These are phyloP conservation scores for Trichonephila inaurata DNA, from an alignment of 1,140 invertebrate genomes.

Conservation along the genomic window DNA sequence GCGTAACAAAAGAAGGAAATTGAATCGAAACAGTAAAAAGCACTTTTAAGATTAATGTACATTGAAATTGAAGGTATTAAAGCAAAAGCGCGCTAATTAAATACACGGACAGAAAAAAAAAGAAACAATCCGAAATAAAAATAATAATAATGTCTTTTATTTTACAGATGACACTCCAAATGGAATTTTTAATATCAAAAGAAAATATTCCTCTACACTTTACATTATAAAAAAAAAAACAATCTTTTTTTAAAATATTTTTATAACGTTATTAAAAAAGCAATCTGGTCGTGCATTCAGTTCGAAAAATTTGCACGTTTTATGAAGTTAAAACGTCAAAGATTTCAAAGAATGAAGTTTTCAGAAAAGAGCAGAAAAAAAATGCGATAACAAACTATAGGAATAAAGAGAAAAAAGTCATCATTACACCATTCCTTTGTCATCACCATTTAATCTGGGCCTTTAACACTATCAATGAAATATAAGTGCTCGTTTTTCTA, in stretches of 20 bases:
- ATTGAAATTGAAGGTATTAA: neutral
- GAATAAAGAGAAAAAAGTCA: neutral
- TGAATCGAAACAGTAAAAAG: neutral
- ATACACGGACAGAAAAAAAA: neutral
- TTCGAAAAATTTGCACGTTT: neutral
- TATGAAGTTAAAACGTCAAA: neutral
- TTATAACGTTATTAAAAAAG: slow-evolving; percentile 6
- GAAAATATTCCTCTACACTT: slow-evolving; percentile 18
- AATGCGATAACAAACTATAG: neutral
- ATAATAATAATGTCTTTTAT: neutral
- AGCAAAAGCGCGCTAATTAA: neutral
- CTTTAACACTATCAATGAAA: slow-evolving; percentile 76
- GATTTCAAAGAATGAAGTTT: neutral
- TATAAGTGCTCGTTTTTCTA: slow-evolving; percentile 75
- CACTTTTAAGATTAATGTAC: neutral
- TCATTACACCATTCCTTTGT: slow-evolving; percentile 21
- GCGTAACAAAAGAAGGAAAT: neutral
- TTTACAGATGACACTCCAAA: neutral
- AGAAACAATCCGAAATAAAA: no score
- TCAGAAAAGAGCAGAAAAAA: neutral
- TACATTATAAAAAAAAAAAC: neutral
- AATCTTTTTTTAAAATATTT: neutral
- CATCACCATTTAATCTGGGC: slow-evolving; percentile 65
- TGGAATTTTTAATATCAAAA: neutral
- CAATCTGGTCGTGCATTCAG: neutral